phyloP scores from a whole-genome alignment of 2,113 vertebrate species.

The Meleagris gallopavo region DNA sequence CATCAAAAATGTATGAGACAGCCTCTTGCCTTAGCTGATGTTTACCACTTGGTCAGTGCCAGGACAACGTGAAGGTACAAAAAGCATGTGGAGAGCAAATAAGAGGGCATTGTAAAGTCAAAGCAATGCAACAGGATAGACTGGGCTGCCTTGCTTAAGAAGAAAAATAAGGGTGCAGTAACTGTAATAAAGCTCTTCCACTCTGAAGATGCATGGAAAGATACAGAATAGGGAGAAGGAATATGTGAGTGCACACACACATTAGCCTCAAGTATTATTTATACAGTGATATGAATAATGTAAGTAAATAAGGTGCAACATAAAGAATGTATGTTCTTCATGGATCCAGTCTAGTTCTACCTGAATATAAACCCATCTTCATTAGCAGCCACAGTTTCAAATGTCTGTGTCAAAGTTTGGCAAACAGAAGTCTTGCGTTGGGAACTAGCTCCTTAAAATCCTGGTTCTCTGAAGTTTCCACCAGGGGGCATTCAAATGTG shows the following conservation, averaged over 20 bases:
- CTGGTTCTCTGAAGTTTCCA: neutral
- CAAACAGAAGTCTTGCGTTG: neutral
- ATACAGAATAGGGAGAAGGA: neutral
- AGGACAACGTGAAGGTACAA: neutral
- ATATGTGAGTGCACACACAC: neutral
- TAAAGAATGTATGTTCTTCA: neutral
- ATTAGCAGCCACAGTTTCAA: neutral
- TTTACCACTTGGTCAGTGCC: neutral
- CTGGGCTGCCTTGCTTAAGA: neutral
- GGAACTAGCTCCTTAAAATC: neutral
- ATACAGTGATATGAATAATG: neutral
- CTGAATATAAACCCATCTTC: neutral
- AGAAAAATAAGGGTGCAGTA: neutral
- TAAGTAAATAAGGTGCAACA: neutral
- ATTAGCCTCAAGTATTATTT: neutral
- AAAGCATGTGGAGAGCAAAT: neutral
- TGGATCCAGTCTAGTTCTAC: neutral
- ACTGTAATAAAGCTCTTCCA: neutral
- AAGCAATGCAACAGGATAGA: neutral
- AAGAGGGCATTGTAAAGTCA: neutral
- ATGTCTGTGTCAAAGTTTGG: neutral
- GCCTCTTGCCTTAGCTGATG: neutral
- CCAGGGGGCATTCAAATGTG: constrained; percentile 23
- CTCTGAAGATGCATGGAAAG: neutral
- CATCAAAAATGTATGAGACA: neutral